Conservation (phyloP, 2,797 vertebrate species). For the Zenarchopterus dispar region DNA sequence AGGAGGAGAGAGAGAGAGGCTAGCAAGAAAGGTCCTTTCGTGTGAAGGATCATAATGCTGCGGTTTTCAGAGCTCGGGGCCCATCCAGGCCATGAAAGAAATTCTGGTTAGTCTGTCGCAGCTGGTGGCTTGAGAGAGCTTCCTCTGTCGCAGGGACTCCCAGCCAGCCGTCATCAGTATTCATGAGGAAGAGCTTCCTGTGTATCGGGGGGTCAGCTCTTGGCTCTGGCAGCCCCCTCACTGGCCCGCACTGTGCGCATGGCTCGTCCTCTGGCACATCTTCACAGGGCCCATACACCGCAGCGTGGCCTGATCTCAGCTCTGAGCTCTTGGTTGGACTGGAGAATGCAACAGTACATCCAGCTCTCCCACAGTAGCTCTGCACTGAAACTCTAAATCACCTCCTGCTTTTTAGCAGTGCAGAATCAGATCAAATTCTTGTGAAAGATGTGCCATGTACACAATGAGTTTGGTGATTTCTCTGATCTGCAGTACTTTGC, state of each 20-base stretch:
- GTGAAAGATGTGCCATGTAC: background rate
- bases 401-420: conserved; percentile 15
- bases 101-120: conserved; percentile 80
- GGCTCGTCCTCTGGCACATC: conserved; percentile 78
- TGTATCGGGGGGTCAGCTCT: conserved; percentile 67
- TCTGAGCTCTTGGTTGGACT: conserved; percentile 45
- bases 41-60: conserved; percentile 75
- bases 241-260: conserved; percentile 60
- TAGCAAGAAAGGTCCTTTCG: conserved; percentile 59
- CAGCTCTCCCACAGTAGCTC: conserved; percentile 31
- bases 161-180: conserved; percentile 80
- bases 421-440: conserved; percentile 35
- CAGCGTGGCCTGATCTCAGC: conserved; percentile 51
- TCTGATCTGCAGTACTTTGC: conserved; percentile 48
- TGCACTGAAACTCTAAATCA: conserved; percentile 37
- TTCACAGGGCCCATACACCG: conserved; percentile 68
- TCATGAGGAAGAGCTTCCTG: conserved; percentile 82
- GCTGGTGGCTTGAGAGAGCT: conserved; percentile 85
- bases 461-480: background rate
- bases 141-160: conserved; percentile 79
- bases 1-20: conserved; percentile 36
- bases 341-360: conserved; percentile 43
- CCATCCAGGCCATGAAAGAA: conserved; percentile 77
- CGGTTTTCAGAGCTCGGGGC: conserved; percentile 64
- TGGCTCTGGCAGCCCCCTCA: conserved; percentile 39